A percentile compares a stretch with the other conserved stretches of the same genome.
Evolutionary conservation across 2,888 invertebrate genomes (phyloP).

Genomic region (Flexamia atlantica): DNA sequence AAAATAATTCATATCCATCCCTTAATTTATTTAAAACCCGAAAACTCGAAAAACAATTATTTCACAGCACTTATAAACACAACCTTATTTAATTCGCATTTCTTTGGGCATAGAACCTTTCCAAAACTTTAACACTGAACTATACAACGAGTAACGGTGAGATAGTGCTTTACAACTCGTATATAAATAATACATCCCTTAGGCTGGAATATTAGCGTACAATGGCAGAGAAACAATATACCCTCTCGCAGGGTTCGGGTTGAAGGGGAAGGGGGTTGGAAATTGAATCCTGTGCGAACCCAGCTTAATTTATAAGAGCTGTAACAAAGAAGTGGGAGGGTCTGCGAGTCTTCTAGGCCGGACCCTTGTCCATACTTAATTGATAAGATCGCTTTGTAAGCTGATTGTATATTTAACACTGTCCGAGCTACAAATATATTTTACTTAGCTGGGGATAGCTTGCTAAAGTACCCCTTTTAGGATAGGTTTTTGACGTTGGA

Average conservation of each 20-base stretch:
- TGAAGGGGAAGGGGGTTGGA: slow-evolving; percentile 20
- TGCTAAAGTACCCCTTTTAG: too few relatives aligned
- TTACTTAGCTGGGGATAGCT: too few relatives aligned
- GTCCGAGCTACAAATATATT: too few relatives aligned
- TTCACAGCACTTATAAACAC: too few relatives aligned
- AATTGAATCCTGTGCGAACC: slow-evolving; percentile 57
- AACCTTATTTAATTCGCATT: too few relatives aligned
- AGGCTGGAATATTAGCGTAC: slow-evolving; percentile 47
- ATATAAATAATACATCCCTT: slow-evolving; percentile 46
- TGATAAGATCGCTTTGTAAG: slow-evolving; percentile 7
- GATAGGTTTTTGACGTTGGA: too few relatives aligned
- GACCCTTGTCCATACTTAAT: slow-evolving; percentile 27
- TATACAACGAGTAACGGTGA: not conserved
- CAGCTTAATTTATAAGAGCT: slow-evolving; percentile 52
- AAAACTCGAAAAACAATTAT: too few relatives aligned
- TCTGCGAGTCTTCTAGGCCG: slow-evolving; percentile 18
- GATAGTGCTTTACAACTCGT: not conserved
- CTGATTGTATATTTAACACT: not conserved
- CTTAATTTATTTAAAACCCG: too few relatives aligned
- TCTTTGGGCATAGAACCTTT: too few relatives aligned
- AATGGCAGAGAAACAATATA: slow-evolving; percentile 45
- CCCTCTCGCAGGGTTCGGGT: slow-evolving; percentile 31
- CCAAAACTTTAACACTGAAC: too few relatives aligned
- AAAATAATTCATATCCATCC: too few relatives aligned
- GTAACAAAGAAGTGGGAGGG: slow-evolving; percentile 50